Percentiles rank a stretch among this genome's conserved stretches.
These are phyloP conservation scores for Agrypnus murinus DNA, from an alignment of 2,888 invertebrate species.

Conservation along the genomic window DNA sequence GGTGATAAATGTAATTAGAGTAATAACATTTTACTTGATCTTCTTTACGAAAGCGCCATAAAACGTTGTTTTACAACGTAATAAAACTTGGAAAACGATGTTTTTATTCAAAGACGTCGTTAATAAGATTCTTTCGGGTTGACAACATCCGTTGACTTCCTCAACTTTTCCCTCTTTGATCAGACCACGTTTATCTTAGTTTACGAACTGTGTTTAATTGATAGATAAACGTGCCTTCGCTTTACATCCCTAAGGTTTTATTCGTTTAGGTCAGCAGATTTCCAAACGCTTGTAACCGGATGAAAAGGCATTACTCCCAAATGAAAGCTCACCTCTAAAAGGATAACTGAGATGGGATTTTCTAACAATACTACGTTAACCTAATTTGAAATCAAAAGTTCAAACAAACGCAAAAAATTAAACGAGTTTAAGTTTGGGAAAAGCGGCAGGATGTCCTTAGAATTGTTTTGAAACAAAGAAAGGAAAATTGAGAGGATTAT, in stretches of 20 bases:
- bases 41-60: slow-evolving; percentile 21
- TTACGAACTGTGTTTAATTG: slow-evolving; percentile 25
- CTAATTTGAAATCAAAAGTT: too few species aligned
- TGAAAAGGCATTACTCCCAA: slow-evolving; percentile 16
- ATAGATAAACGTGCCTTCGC: slow-evolving; percentile 24
- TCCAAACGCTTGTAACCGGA: slow-evolving; percentile 19
- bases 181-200: slow-evolving; percentile 21
- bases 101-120: slow-evolving; percentile 34
- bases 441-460: too few species aligned
- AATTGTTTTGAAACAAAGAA: too few species aligned
- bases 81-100: slow-evolving; percentile 30
- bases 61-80: slow-evolving; percentile 22
- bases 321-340: slow-evolving; percentile 22
- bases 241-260: slow-evolving; percentile 5
- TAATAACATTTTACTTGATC: slow-evolving; percentile 30
- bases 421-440: too few species aligned
- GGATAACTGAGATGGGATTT: slow-evolving; percentile 26
- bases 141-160: slow-evolving; percentile 25
- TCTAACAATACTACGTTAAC: slow-evolving; percentile 2
- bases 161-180: slow-evolving; percentile 28
- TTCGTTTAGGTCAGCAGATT: slow-evolving; percentile 25
- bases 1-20: slow-evolving; percentile 30
- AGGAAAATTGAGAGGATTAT: too few species aligned
- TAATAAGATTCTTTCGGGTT: slow-evolving; percentile 35
- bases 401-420: too few species aligned